phyloP scores from a whole-genome alignment of 2,888 invertebrate genomes.

The Congeria kusceri region DNA sequence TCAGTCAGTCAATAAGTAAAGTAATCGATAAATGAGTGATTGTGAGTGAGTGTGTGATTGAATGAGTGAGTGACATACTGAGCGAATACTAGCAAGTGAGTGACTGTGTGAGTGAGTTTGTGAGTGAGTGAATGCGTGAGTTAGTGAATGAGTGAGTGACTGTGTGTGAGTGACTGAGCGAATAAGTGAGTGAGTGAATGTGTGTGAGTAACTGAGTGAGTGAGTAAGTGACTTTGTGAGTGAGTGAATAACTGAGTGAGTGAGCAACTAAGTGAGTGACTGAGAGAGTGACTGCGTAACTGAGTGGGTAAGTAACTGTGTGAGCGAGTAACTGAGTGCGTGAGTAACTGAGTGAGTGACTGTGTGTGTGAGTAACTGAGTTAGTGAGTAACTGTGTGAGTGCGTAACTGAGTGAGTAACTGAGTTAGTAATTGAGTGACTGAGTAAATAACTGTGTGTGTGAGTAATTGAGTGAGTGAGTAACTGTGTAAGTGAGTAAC shows the following conservation, averaged over 20 bases:
- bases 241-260: background rate
- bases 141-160: background rate
- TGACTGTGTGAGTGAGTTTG: background rate
- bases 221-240: constrained; percentile 1
- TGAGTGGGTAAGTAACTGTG: no score
- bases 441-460: no score
- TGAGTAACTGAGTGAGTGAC: background rate
- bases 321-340: no score
- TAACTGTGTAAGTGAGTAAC: no score
- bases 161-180: background rate
- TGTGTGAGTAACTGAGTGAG: no score
- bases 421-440: no score
- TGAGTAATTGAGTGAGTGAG: no score
- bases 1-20: background rate
- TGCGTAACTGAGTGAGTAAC: background rate
- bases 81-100: background rate
- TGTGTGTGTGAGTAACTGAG: constrained; percentile 1
- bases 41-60: background rate
- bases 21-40: background rate
- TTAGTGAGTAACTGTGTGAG: background rate
- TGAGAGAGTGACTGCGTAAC: no score
- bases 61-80: background rate
- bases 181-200: constrained; percentile 1
- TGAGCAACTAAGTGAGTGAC: background rate
- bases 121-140: constrained; percentile 5